A percentile compares a stretch with the other conserved stretches of the same genome.
Conservation (phyloP, 2,888 invertebrate species). For the Ectemnius cavifrons region DNA sequence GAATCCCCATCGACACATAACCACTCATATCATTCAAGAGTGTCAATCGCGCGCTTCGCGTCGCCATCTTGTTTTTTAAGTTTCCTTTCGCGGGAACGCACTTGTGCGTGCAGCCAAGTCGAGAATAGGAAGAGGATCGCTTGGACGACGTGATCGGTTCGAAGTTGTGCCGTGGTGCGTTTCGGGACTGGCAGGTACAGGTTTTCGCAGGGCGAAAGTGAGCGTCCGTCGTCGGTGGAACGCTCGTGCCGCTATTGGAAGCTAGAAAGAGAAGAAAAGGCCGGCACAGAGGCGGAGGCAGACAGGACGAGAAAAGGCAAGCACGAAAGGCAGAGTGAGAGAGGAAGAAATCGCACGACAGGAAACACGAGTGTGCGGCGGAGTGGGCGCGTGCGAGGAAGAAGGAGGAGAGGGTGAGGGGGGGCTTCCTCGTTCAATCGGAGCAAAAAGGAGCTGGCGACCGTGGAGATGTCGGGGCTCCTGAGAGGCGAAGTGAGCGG, state of each 20-base stretch:
- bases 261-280: neutral
- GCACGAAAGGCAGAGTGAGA: conserved; percentile 5
- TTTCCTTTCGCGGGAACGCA: conserved; percentile 1
- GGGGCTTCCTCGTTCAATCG: conserved; percentile 20
- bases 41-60: neutral
- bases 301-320: too few species aligned
- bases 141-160: conserved; percentile 9
- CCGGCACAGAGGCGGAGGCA: too few species aligned
- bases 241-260: neutral
- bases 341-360: neutral
- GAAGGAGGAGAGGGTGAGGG: neutral
- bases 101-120: neutral
- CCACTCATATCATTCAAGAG: neutral
- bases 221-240: conserved; percentile 10
- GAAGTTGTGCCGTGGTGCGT: conserved; percentile 2
- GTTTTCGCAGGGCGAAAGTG: conserved; percentile 7
- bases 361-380: conserved; percentile 1
- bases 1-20: neutral
- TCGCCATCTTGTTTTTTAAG: conserved; percentile 4
- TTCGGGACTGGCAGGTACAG: neutral
- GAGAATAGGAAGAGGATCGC: neutral
- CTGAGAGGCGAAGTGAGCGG: conserved; percentile 61
- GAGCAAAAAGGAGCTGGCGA: conserved; percentile 36
- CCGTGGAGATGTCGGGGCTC: conserved; percentile 59
- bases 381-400: neutral